Base-by-base conservation (phyloP, 2,113 vertebrate genomes). In the Lasiurus cinereus region DNA sequence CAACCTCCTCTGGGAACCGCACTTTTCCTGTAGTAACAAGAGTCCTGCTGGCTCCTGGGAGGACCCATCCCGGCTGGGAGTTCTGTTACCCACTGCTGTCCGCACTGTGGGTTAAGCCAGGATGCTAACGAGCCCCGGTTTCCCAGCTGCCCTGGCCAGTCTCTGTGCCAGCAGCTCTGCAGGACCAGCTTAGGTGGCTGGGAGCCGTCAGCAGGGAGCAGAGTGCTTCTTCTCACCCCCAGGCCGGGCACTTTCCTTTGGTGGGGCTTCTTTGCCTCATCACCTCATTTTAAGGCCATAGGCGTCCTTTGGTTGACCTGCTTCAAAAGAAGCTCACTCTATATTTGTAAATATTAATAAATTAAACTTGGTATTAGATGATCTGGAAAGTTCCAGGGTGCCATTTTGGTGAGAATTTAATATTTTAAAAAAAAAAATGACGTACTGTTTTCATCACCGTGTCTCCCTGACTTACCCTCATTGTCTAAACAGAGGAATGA, bases 381-480 rank as follows among this genome's bases (percentile, higher is more conserved):
- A 29, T 67, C 83, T 86, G 21, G 22, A 62, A 96, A 95, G 36
- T 91, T 78, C n/a, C 66, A 54, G 31, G 39, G 33, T 69, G 13
- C 52, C 64, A 66, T 85, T 96, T 95, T 92, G 69, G 31, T 78
- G 27, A 84, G 50, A 79, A 67, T 72, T 36, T 43, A 64, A 21
- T 62, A 19, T 82, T 82, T 52, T 62, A n/a, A n/a, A n/a, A n/a
- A n/a, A n/a, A n/a, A n/a, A 74, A 62, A 46, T 2, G 27, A 62
- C 9, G 5, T 72, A 76, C 11, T 83, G 52, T 33, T 91, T 62
- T 64, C 67, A 56, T 31, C 7, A 18, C 24, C 11, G 43, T 16
- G 5, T 59, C 85, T 84, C 76, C 13, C 29, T 88, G 24, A 70
- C 36, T 94, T 70, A 56, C 1, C 66, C 7, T 8, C 12, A 24